Conservation (phyloP, 1,140 invertebrate species). For the Trichonephila clavata region DNA sequence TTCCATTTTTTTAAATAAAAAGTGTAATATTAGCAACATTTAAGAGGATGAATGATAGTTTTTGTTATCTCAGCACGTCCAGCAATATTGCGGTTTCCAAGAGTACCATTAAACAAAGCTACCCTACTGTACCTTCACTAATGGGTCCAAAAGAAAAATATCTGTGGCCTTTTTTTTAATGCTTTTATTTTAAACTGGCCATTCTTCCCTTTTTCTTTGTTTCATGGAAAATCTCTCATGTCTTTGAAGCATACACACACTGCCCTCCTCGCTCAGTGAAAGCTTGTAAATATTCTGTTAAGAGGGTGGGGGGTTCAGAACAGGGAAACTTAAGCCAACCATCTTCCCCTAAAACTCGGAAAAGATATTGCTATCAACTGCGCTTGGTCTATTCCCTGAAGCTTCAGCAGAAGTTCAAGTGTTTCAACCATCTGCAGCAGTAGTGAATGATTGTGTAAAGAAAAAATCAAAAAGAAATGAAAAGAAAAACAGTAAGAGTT, state of each 20-base stretch:
- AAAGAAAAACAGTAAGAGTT: conserved; percentile 35
- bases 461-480: neutral
- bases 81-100: too few relatives aligned
- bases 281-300: neutral
- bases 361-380: neutral
- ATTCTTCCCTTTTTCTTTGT: neutral
- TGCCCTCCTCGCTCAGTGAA: neutral
- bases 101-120: neutral
- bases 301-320: neutral
- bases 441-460: conserved; percentile 24
- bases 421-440: conserved; percentile 33
- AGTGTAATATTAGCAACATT: too few relatives aligned
- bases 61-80: too few relatives aligned
- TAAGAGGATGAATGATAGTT: too few relatives aligned
- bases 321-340: neutral
- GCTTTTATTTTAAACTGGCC: neutral
- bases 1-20: too few relatives aligned
- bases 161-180: neutral
- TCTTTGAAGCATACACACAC: neutral
- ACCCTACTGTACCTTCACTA: neutral
- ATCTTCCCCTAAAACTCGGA: neutral
- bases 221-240: neutral
- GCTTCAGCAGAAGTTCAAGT: conserved; percentile 23
- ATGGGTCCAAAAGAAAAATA: neutral
- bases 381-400: neutral